Percentiles rank a stretch among this genome's conserved stretches.
These are phyloP conservation scores for Sphinx pinastri DNA, from an alignment of 2,888 invertebrate genomes.

Conservation along the genomic window DNA sequence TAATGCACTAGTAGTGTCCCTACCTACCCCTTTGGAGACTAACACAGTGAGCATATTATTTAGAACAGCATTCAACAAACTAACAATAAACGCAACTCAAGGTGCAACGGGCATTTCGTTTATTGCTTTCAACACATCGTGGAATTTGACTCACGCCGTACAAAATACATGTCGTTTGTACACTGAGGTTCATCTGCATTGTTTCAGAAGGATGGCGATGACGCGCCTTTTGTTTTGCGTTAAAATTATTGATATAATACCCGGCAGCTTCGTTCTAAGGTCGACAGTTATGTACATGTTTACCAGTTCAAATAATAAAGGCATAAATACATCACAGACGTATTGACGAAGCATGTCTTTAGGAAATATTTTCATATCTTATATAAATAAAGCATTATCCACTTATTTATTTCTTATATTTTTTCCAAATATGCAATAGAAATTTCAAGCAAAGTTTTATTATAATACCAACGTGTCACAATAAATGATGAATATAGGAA, in stretches of 20 bases:
- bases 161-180: constrained; percentile 13
- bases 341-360: neutral
- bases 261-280: neutral
- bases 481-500: no score
- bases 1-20: no score
- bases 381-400: no score
- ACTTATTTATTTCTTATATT: no score
- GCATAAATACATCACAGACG: constrained; percentile 4
- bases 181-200: neutral
- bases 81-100: constrained; percentile 1
- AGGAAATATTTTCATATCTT: no score
- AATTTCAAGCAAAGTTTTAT: no score
- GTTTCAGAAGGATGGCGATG: constrained; percentile 6
- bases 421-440: no score
- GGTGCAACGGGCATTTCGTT: neutral
- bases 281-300: constrained; percentile 1
- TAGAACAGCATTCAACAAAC: neutral
- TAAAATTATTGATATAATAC: constrained; percentile 11
- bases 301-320: neutral
- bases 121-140: constrained; percentile 9
- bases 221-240: constrained; percentile 2
- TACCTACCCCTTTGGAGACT: neutral
- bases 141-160: constrained; percentile 8
- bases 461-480: no score
- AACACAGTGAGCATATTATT: neutral